Conservation (phyloP, 2,113 vertebrate genomes). For the Malaclemys terrapin region DNA sequence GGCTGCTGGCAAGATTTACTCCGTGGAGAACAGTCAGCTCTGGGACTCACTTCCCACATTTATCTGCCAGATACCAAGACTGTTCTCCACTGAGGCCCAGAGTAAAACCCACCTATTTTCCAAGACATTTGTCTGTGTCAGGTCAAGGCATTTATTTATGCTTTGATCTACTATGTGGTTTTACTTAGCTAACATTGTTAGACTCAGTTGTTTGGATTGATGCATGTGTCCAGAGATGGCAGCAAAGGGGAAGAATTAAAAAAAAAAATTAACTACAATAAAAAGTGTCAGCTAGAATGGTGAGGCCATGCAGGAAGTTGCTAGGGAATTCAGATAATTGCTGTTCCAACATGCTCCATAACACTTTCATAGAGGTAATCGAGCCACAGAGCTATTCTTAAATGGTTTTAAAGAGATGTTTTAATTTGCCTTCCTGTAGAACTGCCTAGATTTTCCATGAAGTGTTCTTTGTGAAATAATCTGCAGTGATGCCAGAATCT, state of each 20-base stretch:
- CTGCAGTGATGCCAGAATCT: neutral
- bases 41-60: neutral
- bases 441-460: neutral
- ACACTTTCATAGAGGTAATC: neutral
- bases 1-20: neutral
- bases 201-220: neutral
- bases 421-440: neutral
- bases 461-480: neutral
- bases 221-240: neutral
- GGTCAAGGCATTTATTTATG: neutral
- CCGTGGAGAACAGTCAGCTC: neutral
- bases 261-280: neutral
- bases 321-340: neutral
- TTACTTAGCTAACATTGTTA: neutral
- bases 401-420: neutral
- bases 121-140: too few relatives aligned
- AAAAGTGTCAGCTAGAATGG: neutral
- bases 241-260: neutral
- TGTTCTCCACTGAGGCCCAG: neutral
- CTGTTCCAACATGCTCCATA: neutral
- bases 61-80: neutral
- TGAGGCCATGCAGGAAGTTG: neutral
- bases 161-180: neutral
- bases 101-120: neutral
- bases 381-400: neutral